Conservation (phyloP, 2,888 invertebrate species). For the Anodontia alba region DNA sequence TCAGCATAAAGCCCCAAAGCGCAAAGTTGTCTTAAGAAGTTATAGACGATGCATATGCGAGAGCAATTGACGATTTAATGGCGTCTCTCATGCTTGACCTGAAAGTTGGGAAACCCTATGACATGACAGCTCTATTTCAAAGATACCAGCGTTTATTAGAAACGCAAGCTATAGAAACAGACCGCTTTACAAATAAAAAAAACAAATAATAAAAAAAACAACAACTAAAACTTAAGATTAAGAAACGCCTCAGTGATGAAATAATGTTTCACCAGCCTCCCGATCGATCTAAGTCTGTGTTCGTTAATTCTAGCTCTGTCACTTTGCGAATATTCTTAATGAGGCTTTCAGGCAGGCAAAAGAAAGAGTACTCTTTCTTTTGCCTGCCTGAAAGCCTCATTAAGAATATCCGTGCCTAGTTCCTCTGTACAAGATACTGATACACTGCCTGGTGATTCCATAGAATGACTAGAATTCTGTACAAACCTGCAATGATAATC, state of each 20-base stretch:
- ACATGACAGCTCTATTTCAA: not conserved
- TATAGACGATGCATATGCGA: too few species aligned
- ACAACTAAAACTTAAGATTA: too few species aligned
- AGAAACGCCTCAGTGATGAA: too few species aligned
- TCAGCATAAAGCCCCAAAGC: too few species aligned
- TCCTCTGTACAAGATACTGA: not conserved
- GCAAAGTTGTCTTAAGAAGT: too few species aligned
- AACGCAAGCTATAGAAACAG: not conserved
- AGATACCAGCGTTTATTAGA: not conserved
- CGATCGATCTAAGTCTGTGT: not conserved
- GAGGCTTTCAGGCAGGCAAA: not conserved
- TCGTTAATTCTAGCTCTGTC: slow-evolving; percentile 15
- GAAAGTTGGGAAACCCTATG: too few species aligned
- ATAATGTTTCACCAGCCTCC: not conserved
- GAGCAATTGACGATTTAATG: too few species aligned
- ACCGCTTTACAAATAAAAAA: not conserved
- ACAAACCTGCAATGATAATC: slow-evolving; percentile 4
- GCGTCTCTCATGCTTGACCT: too few species aligned
- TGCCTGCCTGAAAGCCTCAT: not conserved
- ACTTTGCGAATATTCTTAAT: not conserved
- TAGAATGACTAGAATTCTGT: not conserved
- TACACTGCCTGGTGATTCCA: not conserved
- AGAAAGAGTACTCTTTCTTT: not conserved
- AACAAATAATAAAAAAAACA: not conserved
- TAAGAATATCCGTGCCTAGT: too few species aligned